Evolutionary conservation across 2,797 vertebrate species (phyloP).

Genomic region (Ataeniobius toweri): DNA sequence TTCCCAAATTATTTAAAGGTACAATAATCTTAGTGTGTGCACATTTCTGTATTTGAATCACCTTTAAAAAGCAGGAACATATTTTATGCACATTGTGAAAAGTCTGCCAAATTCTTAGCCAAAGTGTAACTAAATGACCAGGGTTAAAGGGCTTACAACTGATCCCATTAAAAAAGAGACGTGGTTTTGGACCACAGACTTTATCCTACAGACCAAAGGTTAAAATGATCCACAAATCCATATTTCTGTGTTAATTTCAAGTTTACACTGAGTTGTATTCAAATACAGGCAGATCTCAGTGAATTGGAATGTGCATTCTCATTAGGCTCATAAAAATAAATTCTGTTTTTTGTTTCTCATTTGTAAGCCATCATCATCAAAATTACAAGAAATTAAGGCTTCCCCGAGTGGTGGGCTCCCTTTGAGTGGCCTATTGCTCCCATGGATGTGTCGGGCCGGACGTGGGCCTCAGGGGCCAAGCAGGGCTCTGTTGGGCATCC

Average conservation of each 20-base stretch:
- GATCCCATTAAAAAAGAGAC: not conserved
- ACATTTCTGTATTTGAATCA: not conserved
- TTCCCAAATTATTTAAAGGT: too few species aligned
- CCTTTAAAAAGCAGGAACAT: too few species aligned
- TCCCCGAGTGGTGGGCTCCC: too few species aligned
- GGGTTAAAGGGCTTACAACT: not conserved
- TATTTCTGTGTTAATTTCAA: not conserved
- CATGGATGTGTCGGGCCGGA: too few species aligned
- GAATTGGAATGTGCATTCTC: too few species aligned
- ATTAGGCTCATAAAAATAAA: too few species aligned
- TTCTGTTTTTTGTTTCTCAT: not conserved
- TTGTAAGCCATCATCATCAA: not conserved
- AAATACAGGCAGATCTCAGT: not conserved
- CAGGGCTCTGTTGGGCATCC: too few species aligned
- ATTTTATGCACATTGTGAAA: too few species aligned
- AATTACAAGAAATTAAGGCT: not conserved
- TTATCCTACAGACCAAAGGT: not conserved
- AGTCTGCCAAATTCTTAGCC: too few species aligned
- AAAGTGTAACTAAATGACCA: not conserved
- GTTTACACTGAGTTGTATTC: conserved; percentile 13
- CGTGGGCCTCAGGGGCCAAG: too few species aligned
- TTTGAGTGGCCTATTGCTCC: too few species aligned
- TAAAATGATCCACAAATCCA: not conserved
- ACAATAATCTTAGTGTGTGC: not conserved
- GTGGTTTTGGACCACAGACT: not conserved